Evolutionary conservation across 2,113 vertebrate genomes (phyloP).

Genomic region (Dissostichus mawsoni): DNA sequence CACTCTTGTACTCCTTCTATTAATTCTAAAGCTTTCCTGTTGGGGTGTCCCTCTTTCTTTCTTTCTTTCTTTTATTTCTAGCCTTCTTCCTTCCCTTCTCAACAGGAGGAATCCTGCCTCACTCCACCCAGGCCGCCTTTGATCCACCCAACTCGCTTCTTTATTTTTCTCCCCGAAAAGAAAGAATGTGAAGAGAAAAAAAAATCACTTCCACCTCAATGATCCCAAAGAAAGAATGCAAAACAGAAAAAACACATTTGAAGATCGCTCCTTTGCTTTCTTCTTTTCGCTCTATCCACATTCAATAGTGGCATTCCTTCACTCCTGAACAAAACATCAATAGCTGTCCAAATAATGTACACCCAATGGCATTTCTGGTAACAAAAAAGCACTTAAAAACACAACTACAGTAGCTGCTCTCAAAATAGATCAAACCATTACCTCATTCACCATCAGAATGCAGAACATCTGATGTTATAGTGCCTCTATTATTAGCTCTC

Average conservation of each 20-base stretch:
- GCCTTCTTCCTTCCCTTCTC: conserved; percentile 47
- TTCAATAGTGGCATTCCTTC: conserved; percentile 61
- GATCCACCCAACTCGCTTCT: conserved; percentile 70
- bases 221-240: conserved; percentile 64
- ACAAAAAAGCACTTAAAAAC: background rate
- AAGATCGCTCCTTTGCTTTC: conserved; percentile 35
- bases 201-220: conserved; percentile 71
- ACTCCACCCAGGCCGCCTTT: conserved; percentile 69
- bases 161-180: conserved; percentile 56
- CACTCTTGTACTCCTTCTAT: conserved; percentile 58
- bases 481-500: conserved; percentile 19
- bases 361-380: conserved; percentile 34
- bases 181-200: conserved; percentile 25
- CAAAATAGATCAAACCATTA: conserved; percentile 27
- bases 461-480: background rate
- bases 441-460: conserved; percentile 23
- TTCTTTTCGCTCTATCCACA: conserved; percentile 14
- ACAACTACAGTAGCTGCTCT: conserved; percentile 10
- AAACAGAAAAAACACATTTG: conserved; percentile 60
- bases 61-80: conserved; percentile 28
- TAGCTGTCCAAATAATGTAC: conserved; percentile 41
- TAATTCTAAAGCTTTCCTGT: conserved; percentile 63
- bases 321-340: conserved; percentile 42
- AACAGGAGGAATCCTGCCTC: conserved; percentile 66
- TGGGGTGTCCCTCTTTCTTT: conserved; percentile 49